A percentile compares a stretch with the other conserved stretches of the same genome.
Evolutionary conservation across 2,888 invertebrate species (phyloP).

Genomic region (Dichetophora obliterata): DNA sequence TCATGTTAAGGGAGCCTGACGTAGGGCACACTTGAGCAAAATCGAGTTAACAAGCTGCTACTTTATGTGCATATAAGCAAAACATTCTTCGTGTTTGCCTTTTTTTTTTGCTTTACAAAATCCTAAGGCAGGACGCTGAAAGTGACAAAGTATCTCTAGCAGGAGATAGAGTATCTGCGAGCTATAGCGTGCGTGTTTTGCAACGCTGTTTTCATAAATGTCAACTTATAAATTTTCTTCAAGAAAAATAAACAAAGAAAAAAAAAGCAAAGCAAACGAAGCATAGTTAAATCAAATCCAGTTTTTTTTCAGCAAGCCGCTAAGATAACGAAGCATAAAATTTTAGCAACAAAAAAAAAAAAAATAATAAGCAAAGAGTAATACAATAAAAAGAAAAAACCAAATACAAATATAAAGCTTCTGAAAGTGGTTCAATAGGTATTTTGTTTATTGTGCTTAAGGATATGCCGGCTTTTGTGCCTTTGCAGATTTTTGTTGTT

Average conservation of each 20-base stretch:
- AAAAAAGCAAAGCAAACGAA: background rate
- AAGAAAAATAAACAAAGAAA: background rate
- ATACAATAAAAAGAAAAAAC: no score
- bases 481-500: no score
- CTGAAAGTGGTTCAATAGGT: no score
- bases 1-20: background rate
- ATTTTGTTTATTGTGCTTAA: no score
- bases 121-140: background rate
- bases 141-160: slow-evolving; percentile 9
- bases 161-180: background rate
- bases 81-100: no score
- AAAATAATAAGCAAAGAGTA: no score
- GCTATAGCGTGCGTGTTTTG: slow-evolving; percentile 15
- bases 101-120: background rate
- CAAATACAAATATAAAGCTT: background rate
- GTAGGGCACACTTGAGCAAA: background rate
- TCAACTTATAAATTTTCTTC: slow-evolving; percentile 40
- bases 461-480: no score
- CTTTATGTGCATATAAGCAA: background rate
- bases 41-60: background rate
- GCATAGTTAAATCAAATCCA: slow-evolving; percentile 4
- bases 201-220: slow-evolving; percentile 40
- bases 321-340: slow-evolving; percentile 46
- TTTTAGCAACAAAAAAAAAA: slow-evolving; percentile 7
- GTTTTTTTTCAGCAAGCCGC: background rate